phyloP scores from a whole-genome alignment of 2,113 vertebrate species.

The Origma solitaria region DNA sequence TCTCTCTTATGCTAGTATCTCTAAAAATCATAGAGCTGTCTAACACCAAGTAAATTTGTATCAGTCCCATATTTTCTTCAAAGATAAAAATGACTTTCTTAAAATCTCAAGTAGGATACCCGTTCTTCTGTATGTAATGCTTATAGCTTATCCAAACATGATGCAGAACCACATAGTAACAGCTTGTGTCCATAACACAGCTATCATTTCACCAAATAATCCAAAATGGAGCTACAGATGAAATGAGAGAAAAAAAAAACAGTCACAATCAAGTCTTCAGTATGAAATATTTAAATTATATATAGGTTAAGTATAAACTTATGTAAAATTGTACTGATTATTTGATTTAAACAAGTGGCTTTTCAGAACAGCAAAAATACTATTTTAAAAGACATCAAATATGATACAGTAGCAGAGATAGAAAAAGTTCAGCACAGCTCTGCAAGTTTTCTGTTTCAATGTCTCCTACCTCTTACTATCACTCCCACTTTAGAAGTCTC shows the following conservation, averaged over 20 bases:
- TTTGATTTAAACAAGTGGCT: neutral
- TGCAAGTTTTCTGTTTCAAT: neutral
- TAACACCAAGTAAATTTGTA: neutral
- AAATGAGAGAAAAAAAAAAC: neutral
- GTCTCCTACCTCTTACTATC: neutral
- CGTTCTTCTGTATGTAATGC: neutral
- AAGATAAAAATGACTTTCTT: neutral
- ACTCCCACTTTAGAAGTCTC: neutral
- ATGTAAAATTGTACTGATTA: neutral
- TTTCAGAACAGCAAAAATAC: neutral
- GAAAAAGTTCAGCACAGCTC: neutral
- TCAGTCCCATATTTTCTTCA: neutral
- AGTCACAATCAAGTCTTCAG: neutral
- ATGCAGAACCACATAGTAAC: neutral
- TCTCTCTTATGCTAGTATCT: neutral
- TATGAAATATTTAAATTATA: neutral
- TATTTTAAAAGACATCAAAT: neutral
- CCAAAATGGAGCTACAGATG: neutral
- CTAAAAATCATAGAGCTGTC: neutral
- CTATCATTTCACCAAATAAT: neutral
- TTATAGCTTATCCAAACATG: neutral
- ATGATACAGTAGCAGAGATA: neutral
- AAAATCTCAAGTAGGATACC: neutral
- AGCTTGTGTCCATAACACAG: neutral
- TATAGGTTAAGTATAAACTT: neutral